Conservation (phyloP, 2,888 invertebrate genomes). For the Stegana nigrithorax region DNA sequence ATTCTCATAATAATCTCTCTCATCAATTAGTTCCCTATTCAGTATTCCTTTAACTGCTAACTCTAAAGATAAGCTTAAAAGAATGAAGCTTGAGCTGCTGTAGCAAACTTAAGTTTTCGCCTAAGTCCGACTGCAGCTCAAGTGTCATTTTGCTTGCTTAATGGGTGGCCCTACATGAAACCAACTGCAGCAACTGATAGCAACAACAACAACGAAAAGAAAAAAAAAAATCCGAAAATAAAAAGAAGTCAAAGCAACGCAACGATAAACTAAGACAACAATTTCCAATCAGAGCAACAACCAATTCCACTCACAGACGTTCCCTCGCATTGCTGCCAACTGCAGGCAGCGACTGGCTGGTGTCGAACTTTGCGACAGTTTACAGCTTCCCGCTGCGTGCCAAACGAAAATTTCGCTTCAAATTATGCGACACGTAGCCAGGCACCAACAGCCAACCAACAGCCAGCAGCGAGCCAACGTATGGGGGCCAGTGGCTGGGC, state of each 20-base stretch:
- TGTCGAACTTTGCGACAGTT: not conserved
- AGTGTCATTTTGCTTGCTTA: no score
- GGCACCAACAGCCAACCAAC: no score
- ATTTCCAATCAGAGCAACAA: conserved; percentile 60
- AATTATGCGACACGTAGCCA: conserved; percentile 56
- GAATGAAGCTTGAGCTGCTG: no score
- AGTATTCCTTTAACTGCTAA: no score
- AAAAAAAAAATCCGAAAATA: conserved; percentile 1
- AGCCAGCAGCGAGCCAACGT: no score
- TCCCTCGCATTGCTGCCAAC: conserved; percentile 23
- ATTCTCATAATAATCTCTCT: no score
- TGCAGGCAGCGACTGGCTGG: conserved; percentile 12
- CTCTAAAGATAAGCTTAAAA: no score
- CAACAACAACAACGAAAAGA: not conserved
- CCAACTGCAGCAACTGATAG: not conserved
- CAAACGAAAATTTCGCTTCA: conserved; percentile 10
- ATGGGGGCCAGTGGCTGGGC: no score
- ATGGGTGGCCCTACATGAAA: conserved; percentile 54
- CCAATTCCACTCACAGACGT: conserved; percentile 27
- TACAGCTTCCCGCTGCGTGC: conserved; percentile 15
- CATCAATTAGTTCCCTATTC: no score
- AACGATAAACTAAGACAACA: conserved; percentile 51
- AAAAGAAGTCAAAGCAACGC: not conserved
- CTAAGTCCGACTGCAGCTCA: no score
- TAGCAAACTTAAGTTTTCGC: no score